These are phyloP conservation scores for Mugil cephalus DNA, from an alignment of 2,113 vertebrate species.

Conservation along the genomic window DNA sequence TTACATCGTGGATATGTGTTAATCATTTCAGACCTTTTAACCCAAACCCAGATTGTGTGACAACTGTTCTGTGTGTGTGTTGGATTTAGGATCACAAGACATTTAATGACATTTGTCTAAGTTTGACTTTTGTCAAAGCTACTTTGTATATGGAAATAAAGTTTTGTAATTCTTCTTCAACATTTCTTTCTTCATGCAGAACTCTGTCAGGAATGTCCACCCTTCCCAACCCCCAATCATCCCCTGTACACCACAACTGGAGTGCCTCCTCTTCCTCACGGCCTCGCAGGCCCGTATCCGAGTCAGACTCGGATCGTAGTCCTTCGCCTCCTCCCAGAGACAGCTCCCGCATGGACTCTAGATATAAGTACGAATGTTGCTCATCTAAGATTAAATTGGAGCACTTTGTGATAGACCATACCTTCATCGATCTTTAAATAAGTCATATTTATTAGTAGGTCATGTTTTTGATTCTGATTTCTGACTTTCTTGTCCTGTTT, in stretches of 20 bases:
- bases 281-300: constrained; percentile 79
- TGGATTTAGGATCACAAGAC: no score
- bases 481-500: background rate
- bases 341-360: constrained; percentile 68
- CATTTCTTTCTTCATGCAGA: constrained; percentile 54
- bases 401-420: background rate
- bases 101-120: no score
- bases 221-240: constrained; percentile 64
- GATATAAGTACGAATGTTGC: constrained; percentile 79
- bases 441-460: no score
- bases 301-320: constrained; percentile 83
- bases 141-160: background rate
- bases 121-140: background rate
- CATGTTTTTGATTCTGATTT: no score
- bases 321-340: constrained; percentile 55
- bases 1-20: no score
- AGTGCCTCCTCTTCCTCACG: constrained; percentile 66
- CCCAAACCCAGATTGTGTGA: no score
- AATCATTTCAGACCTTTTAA: no score
- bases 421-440: background rate
- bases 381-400: background rate
- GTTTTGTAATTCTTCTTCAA: no score
- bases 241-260: constrained; percentile 69
- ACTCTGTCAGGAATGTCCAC: constrained; percentile 77
- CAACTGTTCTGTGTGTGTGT: no score